Percentiles rank a stretch among this genome's conserved stretches.
These are phyloP conservation scores for Chouioia cunea DNA, from an alignment of 2,888 invertebrate species.

Conservation along the genomic window DNA sequence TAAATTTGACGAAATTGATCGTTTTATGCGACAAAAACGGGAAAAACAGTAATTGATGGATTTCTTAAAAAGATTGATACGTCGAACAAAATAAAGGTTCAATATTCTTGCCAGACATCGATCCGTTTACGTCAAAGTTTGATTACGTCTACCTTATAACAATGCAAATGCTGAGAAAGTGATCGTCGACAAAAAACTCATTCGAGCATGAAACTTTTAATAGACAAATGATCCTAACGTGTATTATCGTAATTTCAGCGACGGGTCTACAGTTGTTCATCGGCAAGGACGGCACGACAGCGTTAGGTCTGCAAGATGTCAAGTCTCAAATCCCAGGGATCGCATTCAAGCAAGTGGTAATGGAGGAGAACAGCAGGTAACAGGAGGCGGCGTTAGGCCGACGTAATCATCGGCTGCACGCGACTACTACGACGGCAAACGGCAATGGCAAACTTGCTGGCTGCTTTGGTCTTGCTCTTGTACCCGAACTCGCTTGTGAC, in stretches of 20 bases:
- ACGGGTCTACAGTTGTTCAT: slow-evolving; percentile 92
- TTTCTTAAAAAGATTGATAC: too few relatives aligned
- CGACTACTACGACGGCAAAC: background rate
- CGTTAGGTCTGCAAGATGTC: slow-evolving; percentile 85
- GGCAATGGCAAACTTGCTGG: slow-evolving; percentile 13
- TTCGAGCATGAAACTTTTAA: too few relatives aligned
- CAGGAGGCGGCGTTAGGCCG: slow-evolving; percentile 63
- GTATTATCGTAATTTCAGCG: slow-evolving; percentile 75
- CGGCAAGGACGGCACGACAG: slow-evolving; percentile 89
- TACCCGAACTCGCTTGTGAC: slow-evolving; percentile 58
- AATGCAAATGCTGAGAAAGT: too few relatives aligned
- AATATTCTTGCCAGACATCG: too few relatives aligned
- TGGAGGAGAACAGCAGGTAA: slow-evolving; percentile 83
- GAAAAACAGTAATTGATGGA: too few relatives aligned
- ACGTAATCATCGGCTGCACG: slow-evolving; percentile 44
- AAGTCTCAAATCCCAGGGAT: slow-evolving; percentile 83
- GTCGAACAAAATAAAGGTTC: too few relatives aligned
- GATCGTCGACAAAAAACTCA: too few relatives aligned
- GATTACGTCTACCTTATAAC: too few relatives aligned
- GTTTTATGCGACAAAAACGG: too few relatives aligned
- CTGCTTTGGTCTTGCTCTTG: slow-evolving; percentile 61
- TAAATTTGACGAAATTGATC: too few relatives aligned
- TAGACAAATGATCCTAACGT: too few relatives aligned
- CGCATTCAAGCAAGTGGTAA: slow-evolving; percentile 81
- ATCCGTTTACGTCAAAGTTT: too few relatives aligned